Conservation (phyloP, 1,140 invertebrate genomes). For the Panagrolaimus sp. region DNA sequence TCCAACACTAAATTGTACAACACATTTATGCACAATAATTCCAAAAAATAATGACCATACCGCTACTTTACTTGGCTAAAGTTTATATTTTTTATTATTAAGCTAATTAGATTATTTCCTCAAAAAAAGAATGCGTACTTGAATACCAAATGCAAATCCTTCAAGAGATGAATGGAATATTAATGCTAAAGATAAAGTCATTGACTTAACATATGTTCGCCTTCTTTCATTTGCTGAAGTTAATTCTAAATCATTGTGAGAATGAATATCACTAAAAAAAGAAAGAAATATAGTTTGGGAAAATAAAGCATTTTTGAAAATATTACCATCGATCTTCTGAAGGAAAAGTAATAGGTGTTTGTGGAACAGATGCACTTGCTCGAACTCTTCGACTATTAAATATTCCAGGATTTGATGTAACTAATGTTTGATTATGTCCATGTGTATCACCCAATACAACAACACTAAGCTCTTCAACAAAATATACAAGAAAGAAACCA, state of each 20-base stretch:
- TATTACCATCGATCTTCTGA: too few relatives aligned
- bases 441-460: constrained; percentile 6
- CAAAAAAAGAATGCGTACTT: neutral
- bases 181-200: constrained; percentile 22
- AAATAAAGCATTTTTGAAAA: too few relatives aligned
- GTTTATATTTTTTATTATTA: neutral
- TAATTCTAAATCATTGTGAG: constrained; percentile 1
- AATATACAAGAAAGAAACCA: constrained; percentile 26
- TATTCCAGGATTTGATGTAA: constrained; percentile 21
- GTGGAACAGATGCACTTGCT: neutral
- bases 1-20: constrained; percentile 31
- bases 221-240: neutral
- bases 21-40: constrained; percentile 24
- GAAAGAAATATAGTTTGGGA: neutral
- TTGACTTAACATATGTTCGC: constrained; percentile 16
- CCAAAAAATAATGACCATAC: constrained; percentile 16
- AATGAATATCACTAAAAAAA: constrained; percentile 25
- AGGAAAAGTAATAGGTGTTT: too few relatives aligned
- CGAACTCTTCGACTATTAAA: constrained; percentile 9
- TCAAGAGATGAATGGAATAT: constrained; percentile 23
- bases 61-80: constrained; percentile 12
- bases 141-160: constrained; percentile 26
- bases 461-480: constrained; percentile 17
- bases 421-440: constrained; percentile 18
- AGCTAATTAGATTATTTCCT: neutral